A percentile compares a stretch with the other conserved stretches of the same genome.
Evolutionary conservation across 2,113 vertebrate species (phyloP).

Genomic region (Alethe castanea): DNA sequence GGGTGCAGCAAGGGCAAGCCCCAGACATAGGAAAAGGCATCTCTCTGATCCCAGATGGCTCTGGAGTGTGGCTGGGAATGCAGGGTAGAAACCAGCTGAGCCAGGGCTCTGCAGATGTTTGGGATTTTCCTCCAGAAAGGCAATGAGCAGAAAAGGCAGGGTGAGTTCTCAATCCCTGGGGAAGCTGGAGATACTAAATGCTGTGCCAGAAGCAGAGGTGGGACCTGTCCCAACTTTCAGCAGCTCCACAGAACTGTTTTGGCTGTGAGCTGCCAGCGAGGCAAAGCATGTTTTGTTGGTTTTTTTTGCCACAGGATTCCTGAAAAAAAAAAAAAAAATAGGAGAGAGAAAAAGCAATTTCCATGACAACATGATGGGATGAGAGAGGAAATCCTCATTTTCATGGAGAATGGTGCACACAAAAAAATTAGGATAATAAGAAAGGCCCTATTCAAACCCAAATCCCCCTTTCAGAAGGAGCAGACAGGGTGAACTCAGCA

Average conservation of each 20-base stretch:
- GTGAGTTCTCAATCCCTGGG: not conserved
- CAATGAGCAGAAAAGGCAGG: not conserved
- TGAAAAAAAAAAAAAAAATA: not conserved
- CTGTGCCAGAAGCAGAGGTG: not conserved
- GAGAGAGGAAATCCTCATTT: not conserved
- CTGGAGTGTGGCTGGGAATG: not conserved
- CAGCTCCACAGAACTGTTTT: not conserved
- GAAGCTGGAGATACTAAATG: not conserved
- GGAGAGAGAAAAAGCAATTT: not conserved
- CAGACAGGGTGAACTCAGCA: not conserved
- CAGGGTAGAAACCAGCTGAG: not conserved
- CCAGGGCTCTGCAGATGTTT: not conserved
- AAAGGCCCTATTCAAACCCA: not conserved
- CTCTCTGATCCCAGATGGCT: not conserved
- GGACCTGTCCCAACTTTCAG: not conserved
- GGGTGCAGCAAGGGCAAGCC: not conserved
- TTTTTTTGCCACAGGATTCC: not conserved
- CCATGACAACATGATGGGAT: not conserved
- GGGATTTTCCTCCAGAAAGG: not conserved
- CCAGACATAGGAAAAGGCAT: not conserved
- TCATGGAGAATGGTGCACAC: not conserved
- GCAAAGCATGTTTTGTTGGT: not conserved
- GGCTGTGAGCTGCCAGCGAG: not conserved
- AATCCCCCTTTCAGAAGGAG: not conserved
- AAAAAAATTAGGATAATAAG: not conserved